Base-by-base conservation (phyloP, 1,140 invertebrate genomes). In the Augochlora pura region DNA sequence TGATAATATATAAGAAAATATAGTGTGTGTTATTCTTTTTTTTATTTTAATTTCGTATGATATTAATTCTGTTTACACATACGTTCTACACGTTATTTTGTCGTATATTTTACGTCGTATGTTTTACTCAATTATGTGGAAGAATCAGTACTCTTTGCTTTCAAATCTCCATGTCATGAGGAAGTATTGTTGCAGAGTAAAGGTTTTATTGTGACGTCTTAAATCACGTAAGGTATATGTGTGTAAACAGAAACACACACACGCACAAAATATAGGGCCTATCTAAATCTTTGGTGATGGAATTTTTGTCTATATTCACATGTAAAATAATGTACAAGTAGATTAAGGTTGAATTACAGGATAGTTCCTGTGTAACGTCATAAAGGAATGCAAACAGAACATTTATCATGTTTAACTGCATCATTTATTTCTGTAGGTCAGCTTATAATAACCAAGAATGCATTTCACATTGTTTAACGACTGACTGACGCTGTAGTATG, bases 251-350 rank as follows among this genome's bases (percentile, higher is more conserved):
- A 49, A 21, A 85, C 80, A 68, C 82, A 84, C 80, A 86, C 79
- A 85, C 73, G 74, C 83, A 84, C 83, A 85, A 84, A 84, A 80
- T 16, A n/a, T 23, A 73, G n/a, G 25, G 39, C 25, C 63, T 78
- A 72, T 10, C 10, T 65, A 6, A 57, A 27, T 32, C 59, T 16
- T 39, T 64, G 54, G 21, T n/a, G 18, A 57, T 23, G 14, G 16
- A 38, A 32, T 52, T 25, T 57, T 52, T 49, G 63, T 62, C 49
- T 7, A 57, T n/a, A 52, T 60, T 2, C 14, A 68, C 21, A 80
- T 46, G 63, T 52, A 62, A 66, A 25, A 32, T 25, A 39, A 71
- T n/a, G 4, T 60, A 57, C 9, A 18, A 57, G 9, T 68, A 38
- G 52, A 59, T 12, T 42, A 32, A 27, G 21, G 66, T 9, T 14